These are phyloP conservation scores for Colius striatus DNA, from an alignment of 2,113 vertebrate genomes.

Conservation along the genomic window DNA sequence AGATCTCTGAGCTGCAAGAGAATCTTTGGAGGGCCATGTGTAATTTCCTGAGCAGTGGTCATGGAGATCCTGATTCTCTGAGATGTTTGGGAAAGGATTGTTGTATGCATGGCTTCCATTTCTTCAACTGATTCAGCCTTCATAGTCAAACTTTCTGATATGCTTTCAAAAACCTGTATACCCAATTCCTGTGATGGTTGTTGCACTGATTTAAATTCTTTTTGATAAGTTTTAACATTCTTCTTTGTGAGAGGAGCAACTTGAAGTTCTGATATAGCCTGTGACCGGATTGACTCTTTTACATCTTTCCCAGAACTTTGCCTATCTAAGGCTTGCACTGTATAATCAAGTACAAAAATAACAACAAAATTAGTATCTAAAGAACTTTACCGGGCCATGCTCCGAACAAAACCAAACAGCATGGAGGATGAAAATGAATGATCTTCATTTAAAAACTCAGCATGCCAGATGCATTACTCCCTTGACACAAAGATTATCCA, in stretches of 20 bases:
- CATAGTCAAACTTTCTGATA: conserved; percentile 76
- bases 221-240: conserved; percentile 72
- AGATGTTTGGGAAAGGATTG: conserved; percentile 47
- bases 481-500: conserved; percentile 30
- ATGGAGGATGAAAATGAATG: conserved; percentile 67
- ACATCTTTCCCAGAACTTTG: conserved; percentile 82
- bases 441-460: conserved; percentile 51
- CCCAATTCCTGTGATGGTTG: conserved; percentile 67
- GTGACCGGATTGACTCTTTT: conserved; percentile 69
- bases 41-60: not conserved
- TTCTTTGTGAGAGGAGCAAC: conserved; percentile 76
- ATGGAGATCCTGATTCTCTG: conserved; percentile 28
- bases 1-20: conserved; percentile 82
- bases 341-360: conserved; percentile 83
- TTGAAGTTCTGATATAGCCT: conserved; percentile 74
- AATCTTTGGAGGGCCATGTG: conserved; percentile 65
- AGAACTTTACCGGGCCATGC: conserved; percentile 51
- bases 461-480: conserved; percentile 63
- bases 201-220: conserved; percentile 77
- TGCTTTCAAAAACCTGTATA: conserved; percentile 77
- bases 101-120: conserved; percentile 23
- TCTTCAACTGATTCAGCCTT: conserved; percentile 52
- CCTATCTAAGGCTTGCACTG: conserved; percentile 86
- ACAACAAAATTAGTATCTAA: conserved; percentile 73
- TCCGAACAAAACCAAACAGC: conserved; percentile 67